phyloP scores from a whole-genome alignment of 2,888 invertebrate genomes.

The Sarcophaga rosellei region DNA sequence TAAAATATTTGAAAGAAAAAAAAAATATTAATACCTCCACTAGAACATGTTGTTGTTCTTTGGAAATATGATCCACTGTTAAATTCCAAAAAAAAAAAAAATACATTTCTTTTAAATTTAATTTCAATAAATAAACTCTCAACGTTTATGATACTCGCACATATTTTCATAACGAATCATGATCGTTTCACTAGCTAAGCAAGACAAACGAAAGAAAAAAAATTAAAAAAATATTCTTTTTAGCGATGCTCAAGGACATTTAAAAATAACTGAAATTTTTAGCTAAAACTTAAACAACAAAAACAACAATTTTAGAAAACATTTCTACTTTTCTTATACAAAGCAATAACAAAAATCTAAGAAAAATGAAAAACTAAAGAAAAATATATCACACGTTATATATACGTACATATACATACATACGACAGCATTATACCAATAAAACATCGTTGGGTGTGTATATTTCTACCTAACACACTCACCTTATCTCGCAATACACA shows the following conservation, averaged over 20 bases:
- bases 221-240: background rate
- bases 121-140: too few relatives aligned
- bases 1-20: too few relatives aligned
- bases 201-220: background rate
- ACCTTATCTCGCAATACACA: background rate
- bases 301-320: slow-evolving; percentile 27
- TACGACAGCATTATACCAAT: slow-evolving; percentile 1
- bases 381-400: too few relatives aligned
- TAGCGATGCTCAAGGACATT: slow-evolving; percentile 78
- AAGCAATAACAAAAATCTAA: slow-evolving; percentile 9
- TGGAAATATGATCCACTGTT: too few relatives aligned
- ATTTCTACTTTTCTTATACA: slow-evolving; percentile 24
- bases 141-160: background rate
- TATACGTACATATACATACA: background rate
- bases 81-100: too few relatives aligned
- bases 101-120: too few relatives aligned
- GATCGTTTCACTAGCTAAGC: background rate
- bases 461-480: too few relatives aligned
- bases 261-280: slow-evolving; percentile 77
- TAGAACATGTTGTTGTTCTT: too few relatives aligned
- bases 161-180: background rate
- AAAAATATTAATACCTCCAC: too few relatives aligned
- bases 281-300: slow-evolving; percentile 72
- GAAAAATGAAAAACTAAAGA: too few relatives aligned
- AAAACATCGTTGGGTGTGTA: background rate